Percentiles rank a stretch among this genome's conserved stretches.
phyloP scores from a whole-genome alignment of 2,888 invertebrate species.

The Dolichomitus sp. region DNA sequence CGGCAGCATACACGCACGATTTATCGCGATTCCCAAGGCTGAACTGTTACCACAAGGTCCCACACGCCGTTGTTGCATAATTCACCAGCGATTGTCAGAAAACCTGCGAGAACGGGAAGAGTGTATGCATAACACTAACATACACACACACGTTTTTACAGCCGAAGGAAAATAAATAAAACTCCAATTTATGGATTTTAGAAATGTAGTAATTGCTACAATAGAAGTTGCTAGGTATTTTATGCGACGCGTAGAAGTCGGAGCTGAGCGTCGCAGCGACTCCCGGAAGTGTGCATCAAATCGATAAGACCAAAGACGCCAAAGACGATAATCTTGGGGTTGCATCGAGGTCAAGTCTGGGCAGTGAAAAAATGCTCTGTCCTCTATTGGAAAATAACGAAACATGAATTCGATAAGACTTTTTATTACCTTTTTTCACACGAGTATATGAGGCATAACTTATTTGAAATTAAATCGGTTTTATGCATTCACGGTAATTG shows the following conservation, averaged over 20 bases:
- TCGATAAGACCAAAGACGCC: constrained; percentile 54
- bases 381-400: not conserved
- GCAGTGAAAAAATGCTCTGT: not conserved
- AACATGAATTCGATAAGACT: not conserved
- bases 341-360: constrained; percentile 18
- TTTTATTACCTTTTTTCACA: not conserved
- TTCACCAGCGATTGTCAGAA: constrained; percentile 23
- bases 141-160: not conserved
- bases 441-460: no score
- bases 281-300: constrained; percentile 51
- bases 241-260: not conserved
- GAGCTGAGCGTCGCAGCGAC: constrained; percentile 4
- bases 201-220: not conserved
- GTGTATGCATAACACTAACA: constrained; percentile 17
- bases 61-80: constrained; percentile 39
- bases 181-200: not conserved
- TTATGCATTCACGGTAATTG: no score
- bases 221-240: constrained; percentile 3
- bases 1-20: constrained; percentile 43
- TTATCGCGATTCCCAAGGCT: constrained; percentile 57
- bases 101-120: not conserved
- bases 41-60: constrained; percentile 49
- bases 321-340: constrained; percentile 13
- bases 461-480: no score
- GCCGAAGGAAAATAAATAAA: not conserved